Evolutionary conservation across 2,888 invertebrate species (phyloP).

Genomic region (Agrilus biguttatus): DNA sequence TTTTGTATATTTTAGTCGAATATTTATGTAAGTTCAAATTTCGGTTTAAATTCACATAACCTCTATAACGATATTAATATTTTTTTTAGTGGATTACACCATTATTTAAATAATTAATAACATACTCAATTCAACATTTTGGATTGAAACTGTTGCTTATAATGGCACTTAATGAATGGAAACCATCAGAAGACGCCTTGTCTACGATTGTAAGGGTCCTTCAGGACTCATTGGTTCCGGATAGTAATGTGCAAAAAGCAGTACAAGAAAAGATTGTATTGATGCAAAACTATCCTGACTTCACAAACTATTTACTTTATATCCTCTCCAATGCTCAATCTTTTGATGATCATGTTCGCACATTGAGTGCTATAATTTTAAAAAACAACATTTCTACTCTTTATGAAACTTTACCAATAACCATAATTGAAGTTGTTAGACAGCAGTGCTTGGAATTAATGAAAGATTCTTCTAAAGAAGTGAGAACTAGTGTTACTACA

Average conservation of each 20-base stretch:
- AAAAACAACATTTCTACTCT: conserved; percentile 95
- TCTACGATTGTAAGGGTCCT: conserved; percentile 90
- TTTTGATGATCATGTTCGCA: conserved; percentile 93
- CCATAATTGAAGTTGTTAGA: conserved; percentile 85
- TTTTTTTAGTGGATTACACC: no score
- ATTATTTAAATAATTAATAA: no score
- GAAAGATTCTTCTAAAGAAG: conserved; percentile 86
- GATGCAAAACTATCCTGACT: conserved; percentile 92
- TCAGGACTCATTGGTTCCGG: conserved; percentile 94
- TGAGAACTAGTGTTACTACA: conserved; percentile 93
- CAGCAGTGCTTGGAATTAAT: conserved; percentile 86
- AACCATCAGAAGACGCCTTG: conserved; percentile 89
- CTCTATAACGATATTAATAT: no score
- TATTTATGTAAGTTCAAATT: no score
- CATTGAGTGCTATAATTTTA: conserved; percentile 88
- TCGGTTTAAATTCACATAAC: no score
- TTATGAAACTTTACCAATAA: conserved; percentile 73
- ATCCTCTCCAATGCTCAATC: conserved; percentile 82
- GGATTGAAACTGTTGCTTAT: no score
- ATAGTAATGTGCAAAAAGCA: conserved; percentile 85
- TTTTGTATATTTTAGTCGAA: no score
- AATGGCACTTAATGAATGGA: conserved; percentile 61
- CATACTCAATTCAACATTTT: no score
- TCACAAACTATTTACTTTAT: conserved; percentile 95
- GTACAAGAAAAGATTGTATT: conserved; percentile 98